phyloP scores from a whole-genome alignment of 2,797 vertebrate species.

The Cossypha dichroa region DNA sequence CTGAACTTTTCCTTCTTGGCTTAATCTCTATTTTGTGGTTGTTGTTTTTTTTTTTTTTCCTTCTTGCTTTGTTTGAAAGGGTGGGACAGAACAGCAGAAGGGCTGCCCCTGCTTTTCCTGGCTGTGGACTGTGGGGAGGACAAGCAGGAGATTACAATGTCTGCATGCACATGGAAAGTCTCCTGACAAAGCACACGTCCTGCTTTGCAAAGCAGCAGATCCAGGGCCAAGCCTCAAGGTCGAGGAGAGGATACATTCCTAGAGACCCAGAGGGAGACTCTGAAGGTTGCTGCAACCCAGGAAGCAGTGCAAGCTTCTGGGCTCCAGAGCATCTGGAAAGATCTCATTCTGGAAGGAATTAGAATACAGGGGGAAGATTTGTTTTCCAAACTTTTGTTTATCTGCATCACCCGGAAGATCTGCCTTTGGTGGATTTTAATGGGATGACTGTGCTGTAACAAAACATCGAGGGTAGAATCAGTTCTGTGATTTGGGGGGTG shows the following conservation, averaged over 20 bases:
- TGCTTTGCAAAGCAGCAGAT: not conserved
- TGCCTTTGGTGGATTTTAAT: not conserved
- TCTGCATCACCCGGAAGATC: not conserved
- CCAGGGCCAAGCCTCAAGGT: conserved; percentile 33
- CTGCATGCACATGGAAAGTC: not conserved
- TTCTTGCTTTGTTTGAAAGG: not conserved
- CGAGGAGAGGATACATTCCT: conserved; percentile 63
- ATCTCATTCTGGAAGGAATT: not conserved
- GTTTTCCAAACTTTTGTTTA: not conserved
- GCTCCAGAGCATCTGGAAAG: conserved; percentile 31
- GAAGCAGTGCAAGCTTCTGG: not conserved
- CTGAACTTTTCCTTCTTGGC: not conserved
- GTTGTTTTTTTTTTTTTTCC: fast-evolving
- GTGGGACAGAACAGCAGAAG: not conserved
- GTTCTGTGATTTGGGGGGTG: not conserved
- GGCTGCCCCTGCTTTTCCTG: not conserved
- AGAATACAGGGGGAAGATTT: not conserved
- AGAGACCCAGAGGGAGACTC: conserved; percentile 51
- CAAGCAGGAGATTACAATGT: not conserved
- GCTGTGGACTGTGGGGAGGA: not conserved
- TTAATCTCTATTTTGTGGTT: not conserved
- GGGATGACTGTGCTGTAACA: not conserved
- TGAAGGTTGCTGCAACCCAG: conserved; percentile 17
- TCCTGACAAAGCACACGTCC: conserved; percentile 42
- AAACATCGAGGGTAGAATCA: not conserved